phyloP scores from a whole-genome alignment of 2,113 vertebrate genomes.

The Vicugna pacos region DNA sequence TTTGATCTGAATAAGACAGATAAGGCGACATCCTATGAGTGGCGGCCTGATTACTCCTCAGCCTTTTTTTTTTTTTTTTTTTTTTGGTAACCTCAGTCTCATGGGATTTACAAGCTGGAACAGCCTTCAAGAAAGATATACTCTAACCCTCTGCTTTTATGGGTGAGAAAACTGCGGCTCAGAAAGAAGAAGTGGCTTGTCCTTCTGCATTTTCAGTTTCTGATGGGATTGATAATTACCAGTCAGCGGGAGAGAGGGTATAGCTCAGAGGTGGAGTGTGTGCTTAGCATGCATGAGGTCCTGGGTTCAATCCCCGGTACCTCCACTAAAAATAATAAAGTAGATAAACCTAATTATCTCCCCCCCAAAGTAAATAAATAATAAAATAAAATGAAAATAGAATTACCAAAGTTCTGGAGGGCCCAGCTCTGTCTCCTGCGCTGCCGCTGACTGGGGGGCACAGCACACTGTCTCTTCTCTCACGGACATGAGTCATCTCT shows the following conservation, averaged over 20 bases:
- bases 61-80: background rate
- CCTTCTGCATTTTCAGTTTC: background rate
- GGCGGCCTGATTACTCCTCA: background rate
- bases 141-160: background rate
- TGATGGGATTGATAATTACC: too few relatives aligned
- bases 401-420: background rate
- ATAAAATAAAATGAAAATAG: too few relatives aligned
- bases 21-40: rapidly evolving
- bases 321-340: too few relatives aligned
- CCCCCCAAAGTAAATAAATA: too few relatives aligned
- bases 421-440: background rate
- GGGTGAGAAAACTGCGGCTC: background rate
- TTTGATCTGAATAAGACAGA: background rate
- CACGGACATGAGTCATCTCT: background rate
- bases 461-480: rapidly evolving
- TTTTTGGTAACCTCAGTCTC: background rate
- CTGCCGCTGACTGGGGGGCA: too few relatives aligned
- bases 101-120: background rate
- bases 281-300: too few relatives aligned
- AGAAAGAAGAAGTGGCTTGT: background rate
- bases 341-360: too few relatives aligned
- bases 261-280: too few relatives aligned
- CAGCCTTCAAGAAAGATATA: background rate
- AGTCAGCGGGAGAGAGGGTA: too few relatives aligned
- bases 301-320: too few relatives aligned